Evolutionary conservation across 2,797 vertebrate species (phyloP).

Genomic region (Sebastolobus altivelis): DNA sequence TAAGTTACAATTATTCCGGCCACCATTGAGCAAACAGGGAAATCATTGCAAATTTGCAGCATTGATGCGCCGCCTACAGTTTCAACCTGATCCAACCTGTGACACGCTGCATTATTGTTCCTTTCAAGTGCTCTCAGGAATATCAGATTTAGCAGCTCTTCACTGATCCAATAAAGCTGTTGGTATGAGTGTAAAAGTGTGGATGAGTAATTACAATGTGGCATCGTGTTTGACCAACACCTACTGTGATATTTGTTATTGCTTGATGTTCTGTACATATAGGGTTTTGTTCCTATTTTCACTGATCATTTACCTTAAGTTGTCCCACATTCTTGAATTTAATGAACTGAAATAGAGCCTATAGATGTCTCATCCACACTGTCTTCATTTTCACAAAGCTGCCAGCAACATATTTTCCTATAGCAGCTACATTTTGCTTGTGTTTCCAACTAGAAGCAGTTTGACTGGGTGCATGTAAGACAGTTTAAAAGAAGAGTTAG

Average conservation of each 20-base stretch:
- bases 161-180: constrained; percentile 10
- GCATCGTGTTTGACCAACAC: constrained; percentile 10
- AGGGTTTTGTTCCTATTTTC: not conserved
- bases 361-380: not conserved
- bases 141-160: constrained; percentile 35
- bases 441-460: constrained; percentile 2
- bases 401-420: not conserved
- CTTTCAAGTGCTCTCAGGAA: constrained; percentile 50
- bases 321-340: constrained; percentile 5
- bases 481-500: not conserved
- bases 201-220: not conserved
- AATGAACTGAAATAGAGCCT: not conserved
- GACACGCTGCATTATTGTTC: constrained; percentile 32
- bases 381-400: not conserved
- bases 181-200: constrained; percentile 1
- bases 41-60: constrained; percentile 57
- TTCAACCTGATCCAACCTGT: constrained; percentile 47
- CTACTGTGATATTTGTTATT: not conserved
- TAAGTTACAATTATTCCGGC: constrained; percentile 55
- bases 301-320: not conserved
- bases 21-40: constrained; percentile 41
- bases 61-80: constrained; percentile 37
- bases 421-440: not conserved
- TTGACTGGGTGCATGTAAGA: not conserved
- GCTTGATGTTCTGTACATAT: not conserved